A percentile compares a stretch with the other conserved stretches of the same genome.
Conservation (phyloP, 2,113 vertebrate species). For the Phasianus colchicus region DNA sequence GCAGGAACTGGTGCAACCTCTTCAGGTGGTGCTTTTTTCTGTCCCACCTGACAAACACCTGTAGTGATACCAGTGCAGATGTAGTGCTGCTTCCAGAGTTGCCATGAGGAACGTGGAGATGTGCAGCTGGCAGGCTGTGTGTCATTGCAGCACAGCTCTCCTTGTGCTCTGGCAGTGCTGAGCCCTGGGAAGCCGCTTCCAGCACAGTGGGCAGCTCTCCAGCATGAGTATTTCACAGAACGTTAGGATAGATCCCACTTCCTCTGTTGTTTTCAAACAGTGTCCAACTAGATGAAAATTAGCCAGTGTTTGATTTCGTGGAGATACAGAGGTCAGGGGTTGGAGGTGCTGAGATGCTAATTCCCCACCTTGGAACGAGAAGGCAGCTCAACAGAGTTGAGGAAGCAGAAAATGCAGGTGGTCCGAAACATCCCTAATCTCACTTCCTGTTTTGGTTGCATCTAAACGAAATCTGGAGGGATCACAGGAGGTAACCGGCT, state of each 20-base stretch:
- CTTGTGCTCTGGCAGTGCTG: neutral
- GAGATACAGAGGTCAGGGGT: conserved; percentile 42
- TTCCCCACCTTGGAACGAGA: neutral
- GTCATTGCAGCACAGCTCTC: neutral
- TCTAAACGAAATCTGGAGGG: neutral
- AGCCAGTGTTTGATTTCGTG: conserved; percentile 15
- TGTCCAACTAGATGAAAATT: conserved; percentile 55
- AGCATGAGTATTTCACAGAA: conserved; percentile 31
- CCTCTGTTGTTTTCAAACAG: neutral
- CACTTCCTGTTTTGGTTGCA: neutral
- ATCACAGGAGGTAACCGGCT: neutral
- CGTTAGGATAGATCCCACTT: neutral
- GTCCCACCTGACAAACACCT: fast-evolving
- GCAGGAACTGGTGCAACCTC: neutral
- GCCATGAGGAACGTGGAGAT: neutral
- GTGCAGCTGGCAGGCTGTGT: neutral
- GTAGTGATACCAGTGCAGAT: neutral
- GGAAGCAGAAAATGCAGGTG: conserved; percentile 50
- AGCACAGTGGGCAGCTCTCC: neutral
- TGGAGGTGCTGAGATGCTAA: conserved; percentile 43
- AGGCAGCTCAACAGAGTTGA: neutral
- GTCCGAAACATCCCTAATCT: neutral
- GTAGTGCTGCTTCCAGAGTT: neutral
- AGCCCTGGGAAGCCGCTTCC: neutral
- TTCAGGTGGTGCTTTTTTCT: neutral